Evolutionary conservation across 2,113 vertebrate species (phyloP).

Genomic region (Peromyscus californicus): DNA sequence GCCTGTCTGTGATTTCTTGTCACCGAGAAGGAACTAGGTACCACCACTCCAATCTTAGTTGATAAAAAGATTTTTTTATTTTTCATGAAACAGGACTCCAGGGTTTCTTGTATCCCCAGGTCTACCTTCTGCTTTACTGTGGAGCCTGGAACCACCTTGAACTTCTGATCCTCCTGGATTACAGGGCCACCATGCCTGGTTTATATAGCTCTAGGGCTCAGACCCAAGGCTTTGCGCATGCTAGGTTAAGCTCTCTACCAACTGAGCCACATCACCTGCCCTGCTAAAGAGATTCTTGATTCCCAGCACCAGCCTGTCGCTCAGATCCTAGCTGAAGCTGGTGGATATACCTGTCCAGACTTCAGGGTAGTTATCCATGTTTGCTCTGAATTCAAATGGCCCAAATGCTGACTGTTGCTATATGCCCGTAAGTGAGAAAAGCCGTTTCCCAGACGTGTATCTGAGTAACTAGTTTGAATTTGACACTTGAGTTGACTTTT

Average conservation of each 20-base stretch:
- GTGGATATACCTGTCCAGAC: background rate
- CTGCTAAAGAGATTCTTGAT: background rate
- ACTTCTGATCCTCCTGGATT: background rate
- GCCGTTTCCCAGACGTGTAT: background rate
- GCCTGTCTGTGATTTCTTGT: background rate
- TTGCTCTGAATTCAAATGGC: background rate
- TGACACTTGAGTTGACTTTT: conserved; percentile 46
- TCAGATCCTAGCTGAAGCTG: background rate
- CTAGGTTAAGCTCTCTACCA: background rate
- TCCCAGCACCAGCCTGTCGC: background rate
- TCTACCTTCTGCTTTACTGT: background rate
- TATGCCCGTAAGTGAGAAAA: background rate
- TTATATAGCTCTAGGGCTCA: background rate
- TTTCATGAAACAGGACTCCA: background rate
- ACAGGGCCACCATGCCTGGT: background rate
- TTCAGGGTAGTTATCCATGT: background rate
- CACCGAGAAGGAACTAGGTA: background rate
- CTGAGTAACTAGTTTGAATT: conserved; percentile 38
- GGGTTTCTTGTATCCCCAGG: background rate
- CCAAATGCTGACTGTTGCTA: background rate
- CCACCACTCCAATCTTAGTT: background rate
- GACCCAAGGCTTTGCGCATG: background rate
- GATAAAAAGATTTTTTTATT: background rate
- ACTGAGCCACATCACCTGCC: background rate
- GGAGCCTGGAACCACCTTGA: background rate